phyloP scores from a whole-genome alignment of 2,888 invertebrate genomes.

The Drosophila prostipennis region DNA sequence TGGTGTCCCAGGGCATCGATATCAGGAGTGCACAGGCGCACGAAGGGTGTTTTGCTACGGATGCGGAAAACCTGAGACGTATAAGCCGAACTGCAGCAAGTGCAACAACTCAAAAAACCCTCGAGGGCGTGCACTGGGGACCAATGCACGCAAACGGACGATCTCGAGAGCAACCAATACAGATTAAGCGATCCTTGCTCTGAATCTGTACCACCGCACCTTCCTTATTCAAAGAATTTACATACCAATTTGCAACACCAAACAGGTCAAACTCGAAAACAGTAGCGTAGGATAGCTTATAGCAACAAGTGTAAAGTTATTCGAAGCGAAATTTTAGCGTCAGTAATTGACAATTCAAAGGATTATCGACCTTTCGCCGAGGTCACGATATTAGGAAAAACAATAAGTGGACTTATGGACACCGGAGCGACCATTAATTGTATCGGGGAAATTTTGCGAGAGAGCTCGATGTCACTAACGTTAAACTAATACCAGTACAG shows the following conservation, averaged over 20 bases:
- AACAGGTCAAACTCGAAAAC: neutral
- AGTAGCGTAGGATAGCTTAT: neutral
- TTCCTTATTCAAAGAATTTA: too few relatives aligned
- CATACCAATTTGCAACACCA: too few relatives aligned
- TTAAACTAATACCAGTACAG: neutral
- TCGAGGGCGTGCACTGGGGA: too few relatives aligned
- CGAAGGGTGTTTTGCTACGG: constrained; percentile 3
- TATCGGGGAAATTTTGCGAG: neutral
- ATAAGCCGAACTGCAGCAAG: too few relatives aligned
- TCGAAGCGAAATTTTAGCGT: neutral
- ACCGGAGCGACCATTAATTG: neutral
- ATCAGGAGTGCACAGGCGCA: constrained; percentile 1
- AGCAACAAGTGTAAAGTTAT: neutral
- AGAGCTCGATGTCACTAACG: neutral
- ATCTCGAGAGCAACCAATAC: too few relatives aligned
- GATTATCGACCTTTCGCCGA: neutral
- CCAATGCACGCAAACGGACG: too few relatives aligned
- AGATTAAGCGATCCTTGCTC: too few relatives aligned
- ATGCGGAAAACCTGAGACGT: neutral
- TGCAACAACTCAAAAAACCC: too few relatives aligned
- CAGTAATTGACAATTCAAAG: neutral
- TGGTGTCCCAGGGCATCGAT: neutral
- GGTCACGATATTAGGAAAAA: neutral
- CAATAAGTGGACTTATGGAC: neutral
- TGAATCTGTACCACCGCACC: too few relatives aligned